A percentile compares a stretch with the other conserved stretches of the same genome.
Evolutionary conservation across 2,113 vertebrate genomes (phyloP).

Genomic region (Oncorhynchus nerka): DNA sequence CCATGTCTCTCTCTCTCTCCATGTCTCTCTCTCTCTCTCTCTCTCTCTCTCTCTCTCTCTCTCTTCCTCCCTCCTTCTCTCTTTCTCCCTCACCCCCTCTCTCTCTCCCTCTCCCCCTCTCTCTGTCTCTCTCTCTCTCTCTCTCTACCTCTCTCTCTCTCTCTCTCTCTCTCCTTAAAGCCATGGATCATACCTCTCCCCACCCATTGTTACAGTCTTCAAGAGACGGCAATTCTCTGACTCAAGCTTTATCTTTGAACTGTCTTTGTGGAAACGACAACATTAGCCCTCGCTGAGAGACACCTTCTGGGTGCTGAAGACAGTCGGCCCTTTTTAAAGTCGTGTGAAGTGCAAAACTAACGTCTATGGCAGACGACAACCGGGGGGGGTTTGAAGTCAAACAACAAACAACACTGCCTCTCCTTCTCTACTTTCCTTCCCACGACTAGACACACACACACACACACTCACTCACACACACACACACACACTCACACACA

Average conservation of each 20-base stretch:
- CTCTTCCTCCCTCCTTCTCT: fast-evolving
- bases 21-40: no score
- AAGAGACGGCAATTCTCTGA: slow-evolving; percentile 30
- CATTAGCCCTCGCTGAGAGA: slow-evolving; percentile 12
- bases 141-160: not conserved
- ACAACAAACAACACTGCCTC: not conserved
- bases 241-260: slow-evolving; percentile 33
- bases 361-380: not conserved
- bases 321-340: slow-evolving; percentile 6
- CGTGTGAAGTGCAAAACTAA: slow-evolving; percentile 9
- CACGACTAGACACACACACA: not conserved
- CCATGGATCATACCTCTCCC: not conserved
- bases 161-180: not conserved
- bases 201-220: slow-evolving; percentile 1
- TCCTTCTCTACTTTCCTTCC: not conserved
- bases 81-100: not conserved
- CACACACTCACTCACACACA: no score
- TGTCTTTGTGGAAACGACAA: slow-evolving; percentile 36
- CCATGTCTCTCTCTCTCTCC: no score
- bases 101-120: not conserved
- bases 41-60: no score
- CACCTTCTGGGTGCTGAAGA: slow-evolving; percentile 19
- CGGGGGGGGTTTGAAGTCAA: not conserved
- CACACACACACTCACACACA: no score
- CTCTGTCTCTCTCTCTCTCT: no score